phyloP scores from a whole-genome alignment of 2,888 invertebrate species.

The Laspeyria flexula region DNA sequence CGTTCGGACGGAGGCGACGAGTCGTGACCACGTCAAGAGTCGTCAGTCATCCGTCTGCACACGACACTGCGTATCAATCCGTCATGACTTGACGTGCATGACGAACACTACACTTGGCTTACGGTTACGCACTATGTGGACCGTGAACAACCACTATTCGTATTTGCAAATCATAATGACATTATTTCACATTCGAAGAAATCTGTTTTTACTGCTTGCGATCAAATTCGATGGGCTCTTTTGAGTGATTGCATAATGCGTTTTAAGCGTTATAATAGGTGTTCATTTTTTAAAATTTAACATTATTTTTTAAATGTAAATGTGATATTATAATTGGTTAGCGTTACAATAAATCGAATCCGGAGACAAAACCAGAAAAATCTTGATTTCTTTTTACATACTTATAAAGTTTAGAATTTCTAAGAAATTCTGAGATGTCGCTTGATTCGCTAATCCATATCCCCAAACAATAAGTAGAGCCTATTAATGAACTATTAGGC shows the following conservation, averaged over 20 bases:
- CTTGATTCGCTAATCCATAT: too few species aligned
- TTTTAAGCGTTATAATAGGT: too few species aligned
- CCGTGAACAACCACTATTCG: constrained; percentile 32
- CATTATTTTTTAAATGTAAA: too few species aligned
- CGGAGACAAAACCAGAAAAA: too few species aligned
- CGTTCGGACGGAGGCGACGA: constrained; percentile 66
- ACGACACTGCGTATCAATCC: constrained; percentile 58
- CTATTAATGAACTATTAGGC: too few species aligned
- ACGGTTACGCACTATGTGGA: constrained; percentile 36
- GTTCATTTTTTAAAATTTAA: too few species aligned
- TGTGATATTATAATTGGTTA: too few species aligned
- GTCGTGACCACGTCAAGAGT: constrained; percentile 71
- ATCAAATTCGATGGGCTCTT: background rate
- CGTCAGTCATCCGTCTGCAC: constrained; percentile 47
- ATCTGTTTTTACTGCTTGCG: background rate
- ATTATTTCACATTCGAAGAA: constrained; percentile 28
- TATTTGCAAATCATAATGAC: constrained; percentile 35
- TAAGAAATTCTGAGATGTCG: too few species aligned
- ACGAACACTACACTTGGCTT: constrained; percentile 54
- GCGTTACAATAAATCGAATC: too few species aligned
- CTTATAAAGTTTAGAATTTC: too few species aligned
- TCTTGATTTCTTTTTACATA: too few species aligned
- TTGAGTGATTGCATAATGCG: background rate
- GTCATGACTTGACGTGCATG: constrained; percentile 64
- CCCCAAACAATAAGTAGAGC: too few species aligned